Base-by-base conservation (phyloP, 1,140 invertebrate species). In the Spodoptera frugiperda region DNA sequence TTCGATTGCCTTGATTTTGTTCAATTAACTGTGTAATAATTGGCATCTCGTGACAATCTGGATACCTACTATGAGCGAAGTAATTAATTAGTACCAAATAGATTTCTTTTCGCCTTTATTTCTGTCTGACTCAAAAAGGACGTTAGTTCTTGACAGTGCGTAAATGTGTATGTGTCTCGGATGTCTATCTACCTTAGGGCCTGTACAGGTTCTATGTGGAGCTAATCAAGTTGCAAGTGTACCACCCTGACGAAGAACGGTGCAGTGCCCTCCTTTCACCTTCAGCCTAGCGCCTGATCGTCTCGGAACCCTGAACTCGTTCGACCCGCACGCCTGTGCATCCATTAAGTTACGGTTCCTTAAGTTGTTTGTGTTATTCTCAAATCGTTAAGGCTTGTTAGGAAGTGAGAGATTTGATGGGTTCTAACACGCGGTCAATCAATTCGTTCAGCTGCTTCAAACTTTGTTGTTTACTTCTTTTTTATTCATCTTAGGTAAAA, bases 191-290 rank as follows among this genome's bases (percentile, higher is more conserved):
- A 72, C 53, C 15, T 72, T 57, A 63, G 55, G 63, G 44, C 54
- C 11, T 48, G n/a, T 61, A 39, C 77, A 48, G 71, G 53, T 74
- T 70, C 65, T 61, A 61, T 61, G 57, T 59, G 71, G 46, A 59
- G 73, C 71, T 77, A 61, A 61, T 61, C 57, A 61, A 73, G 75
- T 54, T 77, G 55, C 61, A 79, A 74, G 25, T 25, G 39, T 79
- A 61, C 57, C 63, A 78, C 65, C 71, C 54, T 53, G 33, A 48
- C 54, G 21, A 54, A 53, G 73, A 78, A 80, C 63, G 78, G 82
- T 83, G 84, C 82, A 82, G 79, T 82, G 84, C 81, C 81, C 84
- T 84, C 81, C 79, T 82, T 86, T 86, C 79, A 82, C 84, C 82
- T 76, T 72, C 68, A 72, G 76, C 57, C 75, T 63, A 65, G 75